Percentiles rank a stretch among this genome's conserved stretches.
phyloP scores from a whole-genome alignment of 2,113 vertebrate species.

The Trachemys scripta region DNA sequence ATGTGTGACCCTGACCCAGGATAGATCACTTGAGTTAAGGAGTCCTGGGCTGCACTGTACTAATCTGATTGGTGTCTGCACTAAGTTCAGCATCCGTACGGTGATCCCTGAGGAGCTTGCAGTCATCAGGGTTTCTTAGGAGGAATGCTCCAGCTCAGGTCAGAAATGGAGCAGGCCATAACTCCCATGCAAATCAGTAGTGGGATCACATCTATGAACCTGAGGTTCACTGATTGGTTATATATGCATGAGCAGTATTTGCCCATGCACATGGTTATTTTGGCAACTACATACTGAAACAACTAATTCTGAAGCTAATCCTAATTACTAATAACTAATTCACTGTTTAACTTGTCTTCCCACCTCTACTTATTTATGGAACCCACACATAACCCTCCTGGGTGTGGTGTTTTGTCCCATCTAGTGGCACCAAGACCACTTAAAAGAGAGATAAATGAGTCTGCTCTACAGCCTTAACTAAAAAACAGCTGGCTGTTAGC shows the following conservation, averaged over 20 bases:
- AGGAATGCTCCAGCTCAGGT: neutral
- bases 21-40: neutral
- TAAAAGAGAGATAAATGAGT: no score
- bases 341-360: conserved; percentile 33
- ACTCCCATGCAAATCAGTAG: neutral
- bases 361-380: neutral
- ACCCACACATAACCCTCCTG: no score
- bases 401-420: no score
- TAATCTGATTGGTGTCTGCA: neutral
- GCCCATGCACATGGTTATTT: neutral
- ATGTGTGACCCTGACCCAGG: neutral
- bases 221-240: conserved; percentile 38
- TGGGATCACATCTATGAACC: neutral
- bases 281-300: neutral
- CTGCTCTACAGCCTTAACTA: no score
- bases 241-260: conserved; percentile 4
- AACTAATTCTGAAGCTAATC: neutral
- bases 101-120: neutral
- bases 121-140: neutral
- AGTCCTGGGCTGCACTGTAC: conserved; percentile 17
- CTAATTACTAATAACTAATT: no score
- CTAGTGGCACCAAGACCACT: no score
- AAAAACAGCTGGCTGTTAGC: no score
- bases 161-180: conserved; percentile 28
- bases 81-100: neutral